These are phyloP conservation scores for Achlya flavicornis DNA, from an alignment of 2,888 invertebrate genomes.

Conservation along the genomic window DNA sequence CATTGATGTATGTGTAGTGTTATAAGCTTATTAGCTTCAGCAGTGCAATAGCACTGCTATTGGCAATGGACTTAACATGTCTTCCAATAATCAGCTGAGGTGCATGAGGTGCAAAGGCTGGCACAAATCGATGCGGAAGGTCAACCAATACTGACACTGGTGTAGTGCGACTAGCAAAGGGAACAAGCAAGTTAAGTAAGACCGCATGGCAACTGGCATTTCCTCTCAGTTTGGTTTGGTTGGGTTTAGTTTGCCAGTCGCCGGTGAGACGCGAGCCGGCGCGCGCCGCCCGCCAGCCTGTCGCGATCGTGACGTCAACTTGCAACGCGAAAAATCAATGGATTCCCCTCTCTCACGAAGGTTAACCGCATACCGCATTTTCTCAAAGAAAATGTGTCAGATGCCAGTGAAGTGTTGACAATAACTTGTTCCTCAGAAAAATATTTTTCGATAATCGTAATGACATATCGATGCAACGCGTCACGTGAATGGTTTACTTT, in stretches of 20 bases:
- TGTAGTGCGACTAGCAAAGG: slow-evolving; percentile 38
- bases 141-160: slow-evolving; percentile 38
- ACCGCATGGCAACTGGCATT: slow-evolving; percentile 76
- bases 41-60: too few species aligned
- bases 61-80: background rate
- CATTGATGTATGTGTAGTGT: background rate
- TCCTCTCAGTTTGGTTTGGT: slow-evolving; percentile 59
- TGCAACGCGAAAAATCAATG: slow-evolving; percentile 81
- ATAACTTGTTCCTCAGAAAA: slow-evolving; percentile 39
- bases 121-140: slow-evolving; percentile 71
- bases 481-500: slow-evolving; percentile 74
- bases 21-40: too few species aligned
- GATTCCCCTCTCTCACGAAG: slow-evolving; percentile 68
- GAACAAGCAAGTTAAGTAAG: slow-evolving; percentile 44
- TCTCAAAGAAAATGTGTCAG: slow-evolving; percentile 74
- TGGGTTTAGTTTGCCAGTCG: slow-evolving; percentile 64
- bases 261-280: slow-evolving; percentile 77
- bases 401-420: slow-evolving; percentile 76
- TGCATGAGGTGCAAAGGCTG: slow-evolving; percentile 48
- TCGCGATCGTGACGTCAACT: slow-evolving; percentile 75
- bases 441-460: slow-evolving; percentile 48
- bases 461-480: slow-evolving; percentile 55
- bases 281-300: slow-evolving; percentile 75
- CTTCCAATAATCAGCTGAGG: slow-evolving; percentile 60
- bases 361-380: slow-evolving; percentile 83